These are phyloP conservation scores for Ormyrus thymus DNA, from an alignment of 2,888 invertebrate genomes.

Conservation along the genomic window DNA sequence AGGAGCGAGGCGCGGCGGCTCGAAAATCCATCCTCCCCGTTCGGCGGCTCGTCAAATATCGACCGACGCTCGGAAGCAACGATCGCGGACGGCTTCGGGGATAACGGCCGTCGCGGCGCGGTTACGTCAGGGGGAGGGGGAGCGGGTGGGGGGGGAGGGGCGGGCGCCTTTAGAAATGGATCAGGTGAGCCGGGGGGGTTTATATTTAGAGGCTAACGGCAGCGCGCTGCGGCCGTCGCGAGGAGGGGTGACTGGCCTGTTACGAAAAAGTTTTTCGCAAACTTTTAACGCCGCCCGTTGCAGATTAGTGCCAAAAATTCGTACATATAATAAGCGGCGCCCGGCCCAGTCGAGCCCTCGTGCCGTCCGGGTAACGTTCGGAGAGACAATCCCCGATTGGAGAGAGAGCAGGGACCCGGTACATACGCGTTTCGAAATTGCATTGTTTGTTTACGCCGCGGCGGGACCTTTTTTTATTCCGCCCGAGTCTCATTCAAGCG, in stretches of 20 bases:
- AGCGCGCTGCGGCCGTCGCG: neutral
- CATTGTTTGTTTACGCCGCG: conserved; percentile 10
- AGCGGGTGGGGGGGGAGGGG: too few species aligned
- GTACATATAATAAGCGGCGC: conserved; percentile 48
- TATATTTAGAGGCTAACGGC: conserved; percentile 35
- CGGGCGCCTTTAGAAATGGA: conserved; percentile 48
- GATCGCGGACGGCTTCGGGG: too few species aligned
- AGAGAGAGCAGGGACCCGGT: conserved; percentile 1
- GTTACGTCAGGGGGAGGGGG: conserved; percentile 43
- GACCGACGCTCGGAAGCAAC: too few species aligned
- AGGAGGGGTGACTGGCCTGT: conserved; percentile 53
- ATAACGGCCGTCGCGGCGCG: too few species aligned
- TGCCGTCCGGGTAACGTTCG: conserved; percentile 35
- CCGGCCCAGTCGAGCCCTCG: conserved; percentile 26
- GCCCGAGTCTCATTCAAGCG: too few species aligned
- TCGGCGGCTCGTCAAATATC: too few species aligned
- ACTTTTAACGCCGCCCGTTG: conserved; percentile 17
- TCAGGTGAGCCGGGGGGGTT: conserved; percentile 44
- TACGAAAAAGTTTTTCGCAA: conserved; percentile 56
- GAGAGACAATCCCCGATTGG: conserved; percentile 1
- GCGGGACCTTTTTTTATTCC: too few species aligned
- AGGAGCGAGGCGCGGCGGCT: neutral
- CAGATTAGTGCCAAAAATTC: conserved; percentile 51
- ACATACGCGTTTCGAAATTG: conserved; percentile 6
- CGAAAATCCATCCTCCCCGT: too few species aligned